These are phyloP conservation scores for Erebia ligea DNA, from an alignment of 2,888 invertebrate genomes.

Conservation along the genomic window DNA sequence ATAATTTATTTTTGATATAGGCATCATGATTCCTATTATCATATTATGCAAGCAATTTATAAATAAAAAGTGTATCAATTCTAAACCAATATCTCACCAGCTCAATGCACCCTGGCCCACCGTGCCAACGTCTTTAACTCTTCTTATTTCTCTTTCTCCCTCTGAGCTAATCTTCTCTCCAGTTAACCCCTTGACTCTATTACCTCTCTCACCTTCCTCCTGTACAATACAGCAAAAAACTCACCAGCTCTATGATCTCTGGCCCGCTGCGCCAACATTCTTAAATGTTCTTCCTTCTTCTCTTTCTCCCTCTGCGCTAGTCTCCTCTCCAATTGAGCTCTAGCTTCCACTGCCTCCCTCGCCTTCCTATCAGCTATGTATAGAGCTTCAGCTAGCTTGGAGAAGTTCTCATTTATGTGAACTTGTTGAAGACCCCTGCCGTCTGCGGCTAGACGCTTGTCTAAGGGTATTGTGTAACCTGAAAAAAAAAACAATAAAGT, in stretches of 20 bases:
- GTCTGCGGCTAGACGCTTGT: slow-evolving; percentile 98
- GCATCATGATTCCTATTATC: too few species aligned
- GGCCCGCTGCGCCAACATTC: slow-evolving; percentile 96
- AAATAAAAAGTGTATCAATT: too few species aligned
- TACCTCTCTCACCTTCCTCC: slow-evolving; percentile 95
- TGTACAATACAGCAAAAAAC: slow-evolving; percentile 81
- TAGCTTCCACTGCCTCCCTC: slow-evolving; percentile 97
- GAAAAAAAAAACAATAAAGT: background rate
- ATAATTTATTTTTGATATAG: too few species aligned
- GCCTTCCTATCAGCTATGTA: slow-evolving; percentile 99
- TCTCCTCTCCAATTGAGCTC: slow-evolving; percentile 97
- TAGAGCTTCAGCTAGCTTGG: slow-evolving; percentile 98
- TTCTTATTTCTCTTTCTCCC: slow-evolving; percentile 99
- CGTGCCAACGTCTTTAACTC: slow-evolving; percentile 96
- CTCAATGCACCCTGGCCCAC: slow-evolving; percentile 96
- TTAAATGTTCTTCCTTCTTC: slow-evolving; percentile 97
- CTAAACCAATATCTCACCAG: slow-evolving; percentile 89
- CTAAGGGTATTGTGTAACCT: slow-evolving; percentile 98
- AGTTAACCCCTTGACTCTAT: slow-evolving; percentile 98
- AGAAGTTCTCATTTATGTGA: slow-evolving; percentile 99
- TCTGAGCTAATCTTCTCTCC: slow-evolving; percentile 97
- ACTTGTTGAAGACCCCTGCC: slow-evolving; percentile 98
- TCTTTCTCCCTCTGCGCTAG: slow-evolving; percentile 99
- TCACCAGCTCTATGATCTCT: slow-evolving; percentile 97
- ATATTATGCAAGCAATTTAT: too few species aligned